Percentiles rank a stretch among this genome's conserved stretches.
Conservation (phyloP, 1,140 invertebrate genomes). For the Euschistus heros region DNA sequence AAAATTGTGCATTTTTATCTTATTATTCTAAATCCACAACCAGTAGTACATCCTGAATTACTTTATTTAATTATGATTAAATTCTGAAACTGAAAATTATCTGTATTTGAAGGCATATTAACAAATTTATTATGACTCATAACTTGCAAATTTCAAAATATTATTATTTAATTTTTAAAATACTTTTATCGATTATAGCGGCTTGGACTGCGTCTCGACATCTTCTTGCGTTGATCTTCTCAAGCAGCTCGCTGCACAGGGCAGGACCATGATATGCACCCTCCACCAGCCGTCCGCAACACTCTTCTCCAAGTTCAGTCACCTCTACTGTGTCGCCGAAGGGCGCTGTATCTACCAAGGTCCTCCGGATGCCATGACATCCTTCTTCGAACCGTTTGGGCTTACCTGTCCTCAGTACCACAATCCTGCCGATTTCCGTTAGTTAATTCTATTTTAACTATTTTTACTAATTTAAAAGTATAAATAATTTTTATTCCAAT, state of each 20-base stretch:
- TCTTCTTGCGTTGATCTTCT: conserved; percentile 44
- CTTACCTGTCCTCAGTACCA: conserved; percentile 52
- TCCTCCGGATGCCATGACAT: conserved; percentile 39
- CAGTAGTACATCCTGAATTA: too few species aligned
- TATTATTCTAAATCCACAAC: too few species aligned
- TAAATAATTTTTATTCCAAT: background rate
- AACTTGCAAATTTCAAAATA: too few species aligned
- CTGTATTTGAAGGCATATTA: too few species aligned
- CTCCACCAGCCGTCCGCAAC: conserved; percentile 58
- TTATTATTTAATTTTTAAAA: too few species aligned
- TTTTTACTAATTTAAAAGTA: background rate
- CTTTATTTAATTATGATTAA: too few species aligned
- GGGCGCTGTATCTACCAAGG: conserved; percentile 53
- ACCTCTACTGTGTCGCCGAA: conserved; percentile 48
- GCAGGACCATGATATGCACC: conserved; percentile 53
- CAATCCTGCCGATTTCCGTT: conserved; percentile 56
- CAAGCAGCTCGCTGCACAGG: conserved; percentile 44
- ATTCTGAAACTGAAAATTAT: too few species aligned
- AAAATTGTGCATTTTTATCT: too few species aligned
- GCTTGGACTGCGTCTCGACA: conserved; percentile 48
- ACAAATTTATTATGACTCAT: too few species aligned
- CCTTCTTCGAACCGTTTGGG: conserved; percentile 43
- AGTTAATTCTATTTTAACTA: conserved; percentile 27
- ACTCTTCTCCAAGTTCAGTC: conserved; percentile 56
- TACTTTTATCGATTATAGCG: conserved; percentile 34